phyloP scores from a whole-genome alignment of 2,113 vertebrate species.

The Rafetus swinhoei region DNA sequence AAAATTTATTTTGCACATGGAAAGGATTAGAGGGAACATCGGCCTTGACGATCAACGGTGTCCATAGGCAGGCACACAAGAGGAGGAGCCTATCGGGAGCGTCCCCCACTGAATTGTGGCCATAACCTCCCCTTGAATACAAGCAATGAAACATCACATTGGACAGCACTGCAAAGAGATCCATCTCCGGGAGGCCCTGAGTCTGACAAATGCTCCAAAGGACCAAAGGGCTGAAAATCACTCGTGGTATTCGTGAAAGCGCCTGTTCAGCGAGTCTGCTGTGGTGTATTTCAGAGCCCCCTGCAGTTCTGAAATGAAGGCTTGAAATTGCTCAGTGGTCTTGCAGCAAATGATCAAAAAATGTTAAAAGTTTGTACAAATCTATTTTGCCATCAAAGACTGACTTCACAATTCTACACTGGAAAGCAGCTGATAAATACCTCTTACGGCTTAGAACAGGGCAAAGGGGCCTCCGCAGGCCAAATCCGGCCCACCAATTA shows the following conservation, averaged over 20 bases:
- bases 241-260: not conserved
- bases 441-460: not conserved
- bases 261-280: not conserved
- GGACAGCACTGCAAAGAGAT: not conserved
- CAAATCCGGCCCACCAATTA: no score
- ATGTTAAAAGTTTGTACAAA: not conserved
- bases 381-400: not conserved
- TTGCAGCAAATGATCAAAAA: not conserved
- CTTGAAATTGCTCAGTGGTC: not conserved
- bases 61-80: no score
- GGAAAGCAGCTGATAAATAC: not conserved
- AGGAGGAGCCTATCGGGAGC: no score
- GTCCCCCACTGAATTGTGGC: not conserved
- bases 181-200: not conserved
- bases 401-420: not conserved
- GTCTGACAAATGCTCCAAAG: not conserved
- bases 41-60: no score
- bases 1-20: no score
- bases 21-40: no score
- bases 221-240: not conserved
- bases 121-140: not conserved
- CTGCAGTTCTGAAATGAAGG: not conserved
- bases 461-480: no score
- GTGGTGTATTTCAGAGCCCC: not conserved
- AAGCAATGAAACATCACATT: not conserved